Evolutionary conservation across 2,113 vertebrate species (phyloP).

Genomic region (Oreocharis arfaki): DNA sequence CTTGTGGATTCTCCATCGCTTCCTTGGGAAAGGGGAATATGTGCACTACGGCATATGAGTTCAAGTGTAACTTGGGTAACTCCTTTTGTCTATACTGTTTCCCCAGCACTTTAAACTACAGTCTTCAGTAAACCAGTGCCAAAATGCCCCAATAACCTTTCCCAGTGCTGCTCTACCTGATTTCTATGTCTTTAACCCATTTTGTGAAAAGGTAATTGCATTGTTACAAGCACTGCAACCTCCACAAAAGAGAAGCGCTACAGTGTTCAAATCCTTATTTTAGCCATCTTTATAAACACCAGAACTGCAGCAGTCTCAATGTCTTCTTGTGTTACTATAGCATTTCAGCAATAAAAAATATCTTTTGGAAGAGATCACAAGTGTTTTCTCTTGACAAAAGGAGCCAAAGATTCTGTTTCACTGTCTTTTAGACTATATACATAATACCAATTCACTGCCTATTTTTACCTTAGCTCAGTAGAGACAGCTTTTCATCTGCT

Average conservation of each 20-base stretch:
- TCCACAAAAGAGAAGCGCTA: not conserved
- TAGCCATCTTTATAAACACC: not conserved
- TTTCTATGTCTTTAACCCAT: fast-evolving
- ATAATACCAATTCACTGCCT: not conserved
- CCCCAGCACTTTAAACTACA: not conserved
- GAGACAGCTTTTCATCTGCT: not conserved
- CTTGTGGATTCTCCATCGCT: not conserved
- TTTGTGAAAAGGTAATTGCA: not conserved
- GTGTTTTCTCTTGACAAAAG: not conserved
- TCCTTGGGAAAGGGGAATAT: not conserved
- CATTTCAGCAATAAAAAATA: not conserved
- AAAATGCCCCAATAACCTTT: not conserved
- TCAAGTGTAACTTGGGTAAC: not conserved
- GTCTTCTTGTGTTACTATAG: not conserved
- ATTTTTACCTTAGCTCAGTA: not conserved
- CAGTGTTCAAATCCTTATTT: not conserved
- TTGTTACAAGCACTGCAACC: not conserved
- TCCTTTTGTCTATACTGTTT: not conserved
- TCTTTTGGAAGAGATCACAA: not conserved
- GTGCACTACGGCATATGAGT: not conserved
- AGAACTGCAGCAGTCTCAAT: not conserved
- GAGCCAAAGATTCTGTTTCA: not conserved
- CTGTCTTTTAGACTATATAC: not conserved
- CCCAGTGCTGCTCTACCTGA: not conserved
- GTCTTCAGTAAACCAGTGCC: not conserved